These are phyloP conservation scores for Apodemia duryi DNA, from an alignment of 2,888 invertebrate species.

Conservation along the genomic window DNA sequence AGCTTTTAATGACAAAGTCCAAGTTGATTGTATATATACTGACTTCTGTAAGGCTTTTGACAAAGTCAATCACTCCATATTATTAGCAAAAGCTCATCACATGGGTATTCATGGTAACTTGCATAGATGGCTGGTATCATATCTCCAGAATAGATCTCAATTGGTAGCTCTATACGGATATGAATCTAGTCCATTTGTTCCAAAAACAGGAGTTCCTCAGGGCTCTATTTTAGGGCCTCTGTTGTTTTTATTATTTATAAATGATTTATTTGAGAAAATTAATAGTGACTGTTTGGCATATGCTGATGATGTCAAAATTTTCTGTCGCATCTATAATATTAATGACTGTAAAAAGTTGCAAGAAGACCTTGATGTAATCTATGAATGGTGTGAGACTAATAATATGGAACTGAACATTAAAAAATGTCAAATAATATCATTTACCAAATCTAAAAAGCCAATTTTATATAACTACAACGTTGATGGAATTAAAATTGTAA, in stretches of 20 bases:
- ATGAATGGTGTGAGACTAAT: conserved; percentile 9
- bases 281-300: conserved; percentile 16
- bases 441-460: neutral
- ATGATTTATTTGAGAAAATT: conserved; percentile 14
- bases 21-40: conserved; percentile 11
- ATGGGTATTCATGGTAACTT: neutral
- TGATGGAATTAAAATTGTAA: neutral
- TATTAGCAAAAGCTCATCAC: neutral
- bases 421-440: conserved; percentile 11
- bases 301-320: conserved; percentile 17
- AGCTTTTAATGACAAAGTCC: conserved; percentile 2
- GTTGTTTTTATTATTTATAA: conserved; percentile 16
- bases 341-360: neutral
- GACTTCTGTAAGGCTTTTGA: conserved; percentile 18
- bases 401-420: conserved; percentile 9
- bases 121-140: neutral
- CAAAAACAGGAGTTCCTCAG: conserved; percentile 9
- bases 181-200: conserved; percentile 8
- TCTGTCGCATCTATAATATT: neutral
- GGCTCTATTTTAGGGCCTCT: conserved; percentile 17
- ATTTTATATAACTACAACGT: neutral
- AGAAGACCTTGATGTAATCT: neutral
- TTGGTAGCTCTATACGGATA: conserved; percentile 10
- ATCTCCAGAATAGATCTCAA: neutral
- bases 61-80: conserved; percentile 6